Evolutionary conservation across 1,140 invertebrate genomes (phyloP), one percentile per base, ranked within the genome.

Genomic region (Gryllus bimaculatus): DNA sequence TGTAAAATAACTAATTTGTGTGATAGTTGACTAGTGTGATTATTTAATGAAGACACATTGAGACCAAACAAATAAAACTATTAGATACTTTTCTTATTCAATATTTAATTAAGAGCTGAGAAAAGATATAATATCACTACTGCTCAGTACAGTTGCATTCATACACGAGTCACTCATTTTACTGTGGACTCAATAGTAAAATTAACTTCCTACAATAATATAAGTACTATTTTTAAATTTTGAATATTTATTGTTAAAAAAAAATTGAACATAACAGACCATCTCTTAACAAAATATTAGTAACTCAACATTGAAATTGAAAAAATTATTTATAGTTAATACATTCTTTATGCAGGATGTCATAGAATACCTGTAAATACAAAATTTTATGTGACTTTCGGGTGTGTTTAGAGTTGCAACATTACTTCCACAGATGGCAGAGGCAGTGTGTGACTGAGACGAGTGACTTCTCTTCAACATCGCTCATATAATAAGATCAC

Each of bases 401-500:
- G 39, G 76, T 47, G 74, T 66, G 48, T 74, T 73, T 73, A 79
- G 20, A 79, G 48, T 48, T 79, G 66, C 66, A 79, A 79, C 74
- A 79, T 79, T 79, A 48, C 78, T 79, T 79, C 78, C 78, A 79
- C 78, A 79, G 78, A 79, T 79, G 78, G 78, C 78, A 79, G 78
- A 79, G 74, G 78, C 78, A 79, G 78, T 74, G 78, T 74, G 47
- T 79, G 78, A 79, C 78, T 74, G 78, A 39, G 75, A 77, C 47
- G 47, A 77, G 78, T 75, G 78, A 79, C 79, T 20, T 77, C 79
- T 77, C 75, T 77, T 48, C 48, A 74, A 77, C 75, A 74, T 66
- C 73, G 75, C 76, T 73, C 76, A 48, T 75, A 77, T 79, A 74
- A 79, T 79, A 18, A 48, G 75, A 39, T 79, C 73, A 26, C 79